These are phyloP conservation scores for Yponomeuta evonymella DNA, from an alignment of 2,888 invertebrate species.

Conservation along the genomic window DNA sequence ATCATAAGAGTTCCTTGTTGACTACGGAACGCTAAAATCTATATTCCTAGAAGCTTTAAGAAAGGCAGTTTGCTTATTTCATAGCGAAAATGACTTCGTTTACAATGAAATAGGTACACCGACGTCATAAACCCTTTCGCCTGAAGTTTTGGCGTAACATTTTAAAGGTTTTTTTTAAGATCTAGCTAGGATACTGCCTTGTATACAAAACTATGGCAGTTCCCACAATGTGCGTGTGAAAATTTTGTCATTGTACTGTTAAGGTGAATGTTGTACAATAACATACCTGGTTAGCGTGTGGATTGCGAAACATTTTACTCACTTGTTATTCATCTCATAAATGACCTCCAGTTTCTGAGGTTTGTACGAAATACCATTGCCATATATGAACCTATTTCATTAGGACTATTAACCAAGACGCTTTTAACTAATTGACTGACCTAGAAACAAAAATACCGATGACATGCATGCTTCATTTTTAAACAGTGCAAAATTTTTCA, in stretches of 20 bases:
- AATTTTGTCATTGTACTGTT: slow-evolving; percentile 56
- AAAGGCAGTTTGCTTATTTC: no score
- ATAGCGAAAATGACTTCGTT: no score
- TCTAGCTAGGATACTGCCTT: no score
- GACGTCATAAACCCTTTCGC: no score
- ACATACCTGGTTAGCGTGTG: slow-evolving; percentile 30
- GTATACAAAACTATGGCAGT: slow-evolving; percentile 5
- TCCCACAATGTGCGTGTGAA: slow-evolving; percentile 61
- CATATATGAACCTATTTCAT: slow-evolving; percentile 24
- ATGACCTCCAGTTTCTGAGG: slow-evolving; percentile 43
- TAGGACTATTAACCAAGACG: slow-evolving; percentile 29
- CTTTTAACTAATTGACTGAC: slow-evolving; percentile 17
- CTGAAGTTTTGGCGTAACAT: no score
- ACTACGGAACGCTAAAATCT: no score
- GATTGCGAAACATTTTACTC: slow-evolving; percentile 53
- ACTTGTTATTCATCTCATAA: slow-evolving; percentile 51
- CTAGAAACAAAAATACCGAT: not conserved
- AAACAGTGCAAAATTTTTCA: no score
- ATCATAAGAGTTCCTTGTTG: no score
- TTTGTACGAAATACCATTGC: slow-evolving; percentile 37
- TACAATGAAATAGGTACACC: no score
- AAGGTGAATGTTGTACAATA: slow-evolving; percentile 45
- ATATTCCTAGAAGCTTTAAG: no score
- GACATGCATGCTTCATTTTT: no score
- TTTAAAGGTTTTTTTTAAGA: no score